Evolutionary conservation across 2,113 vertebrate species (phyloP).

Genomic region (Perccottus glenii): DNA sequence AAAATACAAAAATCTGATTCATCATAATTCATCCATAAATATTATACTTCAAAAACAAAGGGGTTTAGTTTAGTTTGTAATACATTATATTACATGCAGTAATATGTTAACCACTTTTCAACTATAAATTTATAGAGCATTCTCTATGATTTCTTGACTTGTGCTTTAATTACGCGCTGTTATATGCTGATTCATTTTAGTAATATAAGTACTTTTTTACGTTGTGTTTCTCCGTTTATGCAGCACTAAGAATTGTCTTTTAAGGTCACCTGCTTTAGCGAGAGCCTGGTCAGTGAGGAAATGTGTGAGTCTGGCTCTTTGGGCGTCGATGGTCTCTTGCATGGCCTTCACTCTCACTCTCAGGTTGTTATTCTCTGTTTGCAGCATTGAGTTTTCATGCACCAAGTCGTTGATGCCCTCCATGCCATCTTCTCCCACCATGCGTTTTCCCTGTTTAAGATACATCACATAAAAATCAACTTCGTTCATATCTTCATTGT

Average conservation of each 20-base stretch:
- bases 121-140: too few species aligned
- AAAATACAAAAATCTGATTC: too few species aligned
- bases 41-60: too few species aligned
- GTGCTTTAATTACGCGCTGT: too few species aligned
- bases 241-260: too few species aligned
- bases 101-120: too few species aligned
- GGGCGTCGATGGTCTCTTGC: slow-evolving; percentile 93
- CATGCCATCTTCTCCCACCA: slow-evolving; percentile 92
- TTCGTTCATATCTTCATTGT: rapidly evolving
- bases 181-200: too few species aligned
- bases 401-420: slow-evolving; percentile 98
- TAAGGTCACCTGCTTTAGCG: slow-evolving; percentile 81
- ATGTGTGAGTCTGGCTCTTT: slow-evolving; percentile 89
- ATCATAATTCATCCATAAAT: too few species aligned
- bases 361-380: slow-evolving; percentile 96
- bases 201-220: too few species aligned
- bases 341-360: slow-evolving; percentile 96
- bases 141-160: too few species aligned
- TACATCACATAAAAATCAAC: not conserved
- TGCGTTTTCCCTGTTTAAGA: slow-evolving; percentile 88
- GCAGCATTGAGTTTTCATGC: slow-evolving; percentile 97
- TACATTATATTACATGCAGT: not conserved
- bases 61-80: too few species aligned
- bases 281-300: slow-evolving; percentile 92
- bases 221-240: too few species aligned